These are phyloP conservation scores for Chaetophractus vellerosus DNA, from an alignment of 2,797 vertebrate species.

Conservation along the genomic window DNA sequence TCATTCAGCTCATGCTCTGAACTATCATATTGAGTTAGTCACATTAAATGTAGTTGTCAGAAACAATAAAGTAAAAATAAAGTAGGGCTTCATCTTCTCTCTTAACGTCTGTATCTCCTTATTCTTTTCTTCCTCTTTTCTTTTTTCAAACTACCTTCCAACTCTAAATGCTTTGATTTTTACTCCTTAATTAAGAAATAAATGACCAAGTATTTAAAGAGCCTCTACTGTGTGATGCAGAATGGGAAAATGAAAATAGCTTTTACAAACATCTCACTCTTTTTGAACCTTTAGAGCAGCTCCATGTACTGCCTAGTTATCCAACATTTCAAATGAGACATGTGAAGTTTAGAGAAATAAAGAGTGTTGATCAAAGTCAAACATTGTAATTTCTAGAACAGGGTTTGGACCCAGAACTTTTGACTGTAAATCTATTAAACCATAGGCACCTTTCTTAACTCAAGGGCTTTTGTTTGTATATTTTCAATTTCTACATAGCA, in stretches of 20 bases:
- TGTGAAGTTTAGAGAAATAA: not conserved
- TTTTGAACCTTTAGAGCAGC: not conserved
- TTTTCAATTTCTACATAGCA: not conserved
- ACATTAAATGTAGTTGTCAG: not conserved
- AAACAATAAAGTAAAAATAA: not conserved
- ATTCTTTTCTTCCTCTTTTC: not conserved
- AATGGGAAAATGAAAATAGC: not conserved
- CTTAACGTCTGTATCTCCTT: not conserved
- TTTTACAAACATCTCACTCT: not conserved
- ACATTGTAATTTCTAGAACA: not conserved
- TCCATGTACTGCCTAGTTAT: not conserved
- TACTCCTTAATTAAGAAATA: not conserved
- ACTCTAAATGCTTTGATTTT: not conserved
- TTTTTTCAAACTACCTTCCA: not conserved
- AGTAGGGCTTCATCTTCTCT: not conserved
- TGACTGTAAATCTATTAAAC: not conserved
- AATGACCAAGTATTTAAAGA: not conserved
- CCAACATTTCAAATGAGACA: not conserved
- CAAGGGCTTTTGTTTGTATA: not conserved
- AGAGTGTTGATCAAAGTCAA: not conserved
- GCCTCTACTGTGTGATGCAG: not conserved
- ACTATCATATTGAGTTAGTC: not conserved
- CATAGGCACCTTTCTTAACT: not conserved
- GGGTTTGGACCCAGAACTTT: not conserved
- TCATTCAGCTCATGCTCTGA: not conserved